Evolutionary conservation across 2,113 vertebrate species (phyloP), one percentile per base, ranked within the genome.

Genomic region (Prinia subflava): DNA sequence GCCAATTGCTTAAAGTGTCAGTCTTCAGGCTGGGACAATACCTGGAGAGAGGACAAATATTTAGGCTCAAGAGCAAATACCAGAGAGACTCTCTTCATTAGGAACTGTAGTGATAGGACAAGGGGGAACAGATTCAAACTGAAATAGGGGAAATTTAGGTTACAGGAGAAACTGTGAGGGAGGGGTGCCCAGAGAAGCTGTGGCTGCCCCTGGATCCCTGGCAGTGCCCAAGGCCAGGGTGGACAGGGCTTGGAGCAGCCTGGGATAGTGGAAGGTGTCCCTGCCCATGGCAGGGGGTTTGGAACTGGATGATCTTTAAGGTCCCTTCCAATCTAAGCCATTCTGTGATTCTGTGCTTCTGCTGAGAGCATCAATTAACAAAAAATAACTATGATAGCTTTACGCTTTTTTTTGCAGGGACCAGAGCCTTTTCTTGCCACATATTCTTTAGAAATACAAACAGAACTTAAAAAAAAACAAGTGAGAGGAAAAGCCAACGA

Each of bases 231-330:
- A 62, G 30, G 21, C 21, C 87, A 69, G 55, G 41, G 0, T 68
- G 39, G 57, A 41, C 0, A 0, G 30, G 14, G 30, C 10, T 62
- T 22, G 16, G 70, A 76, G 33, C 25, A 69, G 0, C 7, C 30
- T 62, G 35, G 49, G 11, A 1, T 0, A 10, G 47, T 42, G 25
- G 16, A 0, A 82, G 7, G 0, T 52, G 69, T n/a, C 37, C 33
- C 28, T 67, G 33, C 7, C 30, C 69, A 39, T 15, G 19, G 52
- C 28, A 67, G 33, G 9, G 12, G 3, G 5, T 67, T 39, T 62
- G 39, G 50, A 39, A 82, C 6, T 9, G 33, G 13, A 46, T 10
- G 23, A 52, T 5, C 9, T 60, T 67, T 46, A 67, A 67, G 10
- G 33, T n/a, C 39, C 9, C 16, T 67, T 46, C 28, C 28, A 59